phyloP scores from a whole-genome alignment of 2,113 vertebrate genomes.

The Capreolus pygargus region DNA sequence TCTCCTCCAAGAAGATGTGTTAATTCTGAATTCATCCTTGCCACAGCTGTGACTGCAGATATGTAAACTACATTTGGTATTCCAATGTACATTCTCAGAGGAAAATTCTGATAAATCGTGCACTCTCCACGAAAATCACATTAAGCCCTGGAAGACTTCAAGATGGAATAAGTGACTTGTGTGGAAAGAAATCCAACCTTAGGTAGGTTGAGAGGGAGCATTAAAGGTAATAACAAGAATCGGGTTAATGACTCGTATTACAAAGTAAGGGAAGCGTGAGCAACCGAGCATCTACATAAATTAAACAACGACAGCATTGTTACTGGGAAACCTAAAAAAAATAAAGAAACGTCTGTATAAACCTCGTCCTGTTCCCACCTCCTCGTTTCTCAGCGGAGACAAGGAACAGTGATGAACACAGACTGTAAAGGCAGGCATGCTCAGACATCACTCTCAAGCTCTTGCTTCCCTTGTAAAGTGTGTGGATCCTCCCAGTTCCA shows the following conservation, averaged over 20 bases:
- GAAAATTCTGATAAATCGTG: not conserved
- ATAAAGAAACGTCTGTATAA: fast-evolving
- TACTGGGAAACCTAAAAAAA: not conserved
- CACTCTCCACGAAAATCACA: too few relatives aligned
- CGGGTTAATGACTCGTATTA: not conserved
- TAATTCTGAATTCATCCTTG: fast-evolving
- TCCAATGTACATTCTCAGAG: not conserved
- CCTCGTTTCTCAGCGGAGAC: not conserved
- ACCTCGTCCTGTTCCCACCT: not conserved
- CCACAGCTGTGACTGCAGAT: fast-evolving
- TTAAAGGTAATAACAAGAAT: not conserved
- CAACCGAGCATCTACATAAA: fast-evolving
- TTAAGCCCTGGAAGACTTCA: not conserved
- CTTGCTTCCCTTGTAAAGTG: not conserved
- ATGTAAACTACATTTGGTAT: fast-evolving
- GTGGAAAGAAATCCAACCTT: not conserved
- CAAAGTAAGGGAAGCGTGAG: not conserved
- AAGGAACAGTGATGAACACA: not conserved
- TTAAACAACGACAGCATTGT: fast-evolving
- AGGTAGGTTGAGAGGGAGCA: not conserved
- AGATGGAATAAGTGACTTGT: not conserved
- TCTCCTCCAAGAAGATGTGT: too few relatives aligned
- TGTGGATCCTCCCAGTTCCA: constrained; percentile 53
- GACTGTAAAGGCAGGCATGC: constrained; percentile 48
- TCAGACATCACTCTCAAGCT: not conserved